Base-by-base conservation (phyloP, 2,113 vertebrate genomes). In the Oreocharis arfaki region DNA sequence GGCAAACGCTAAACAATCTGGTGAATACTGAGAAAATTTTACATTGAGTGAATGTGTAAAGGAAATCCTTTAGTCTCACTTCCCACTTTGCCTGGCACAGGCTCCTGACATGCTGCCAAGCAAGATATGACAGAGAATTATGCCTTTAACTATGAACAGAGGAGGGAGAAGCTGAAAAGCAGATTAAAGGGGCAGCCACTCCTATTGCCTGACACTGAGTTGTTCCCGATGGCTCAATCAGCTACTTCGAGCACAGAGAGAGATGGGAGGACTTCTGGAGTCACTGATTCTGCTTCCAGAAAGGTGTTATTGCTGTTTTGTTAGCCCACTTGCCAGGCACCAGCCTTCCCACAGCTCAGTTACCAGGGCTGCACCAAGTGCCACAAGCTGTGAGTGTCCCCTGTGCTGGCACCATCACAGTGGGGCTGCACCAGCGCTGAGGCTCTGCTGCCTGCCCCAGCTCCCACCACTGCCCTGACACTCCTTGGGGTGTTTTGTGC, bases 11-110 rank as follows among this genome's bases (percentile, higher is more conserved):
- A 88, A 88, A 35, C 60, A 61, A 63, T 49, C 86, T 61, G 77
- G 67, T 80, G 65, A 87, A 39, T 3, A 32, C 33, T 0, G 5
- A 79, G 87, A 41, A 37, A 60, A 87, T 91, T 41, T 94, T 35
- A 71, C 83, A 68, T 16, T 20, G 55, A 86, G 70, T 11, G 46
- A 67, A 63, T 5, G 71, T 60, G 52, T 27, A 68, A 80, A 93
- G 92, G 92, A 85, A 95, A 96, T 92, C 93, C 95, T 94, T 85
- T 6, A 57, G 87, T 87, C 84, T 91, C 75, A 68, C 78, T 95
- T 91, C 92, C 85, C 49, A 32, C 90, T 88, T 69, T 22, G 70
- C 92, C 87, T 91, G 94, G 95, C 92, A 93, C 19, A 6, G 70
- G 70, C 70, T 91, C 78, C 90, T 90, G 95, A 89, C 65, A 13